Evolutionary conservation across 2,888 invertebrate genomes (phyloP), one percentile per base, ranked within the genome.

Genomic region (Schizaphis graminum): DNA sequence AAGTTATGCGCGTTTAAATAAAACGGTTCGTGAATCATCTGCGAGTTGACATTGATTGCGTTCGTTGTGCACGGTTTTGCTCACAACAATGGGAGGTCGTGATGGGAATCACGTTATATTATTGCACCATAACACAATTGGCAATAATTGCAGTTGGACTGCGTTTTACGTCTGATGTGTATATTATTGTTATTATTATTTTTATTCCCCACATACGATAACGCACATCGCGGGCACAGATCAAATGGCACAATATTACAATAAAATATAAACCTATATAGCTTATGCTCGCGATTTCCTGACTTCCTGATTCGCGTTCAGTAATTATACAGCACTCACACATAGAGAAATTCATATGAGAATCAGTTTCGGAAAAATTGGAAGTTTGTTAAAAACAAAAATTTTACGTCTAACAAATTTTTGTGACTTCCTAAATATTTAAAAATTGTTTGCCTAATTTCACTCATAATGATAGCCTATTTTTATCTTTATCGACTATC

Each of bases 1-100:
- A 41, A 53, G 28, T 84, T 53, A 16, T 11, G 35, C 1, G 49
- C 28, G 35, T 56, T 93, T 56, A 35, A 21, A n/a, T n/a, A 57
- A 67, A 89, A 93, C 11, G 35, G 16, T 77, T 93, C 84, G 86
- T 94, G 90, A 85, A 84, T 90, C 57, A 84, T 89, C 44, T 26
- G 87, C 24, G 8, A 26, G 49, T 67, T 47, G 92, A 89, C 93
- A n/a, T 93, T 87, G 89, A 89, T 93, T 93, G 56, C 53, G 77
- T 53, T 89, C 77, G 89, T 93, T 84, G 84, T 88, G 92, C 88
- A 77, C 77, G 92, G 88, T 56, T 92, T 87, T 84, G 53, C 56
- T n/a, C 24, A n/a, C 26, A 93, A 89, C 84, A 89, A 89, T 89
- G 28, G 89, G 21, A 77, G 93, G 89, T 93, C 93, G 93, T 93